Percentiles rank a stretch among this genome's conserved stretches.
Conservation (phyloP, 2,888 invertebrate species). For the Digitonthophagus gazella region DNA sequence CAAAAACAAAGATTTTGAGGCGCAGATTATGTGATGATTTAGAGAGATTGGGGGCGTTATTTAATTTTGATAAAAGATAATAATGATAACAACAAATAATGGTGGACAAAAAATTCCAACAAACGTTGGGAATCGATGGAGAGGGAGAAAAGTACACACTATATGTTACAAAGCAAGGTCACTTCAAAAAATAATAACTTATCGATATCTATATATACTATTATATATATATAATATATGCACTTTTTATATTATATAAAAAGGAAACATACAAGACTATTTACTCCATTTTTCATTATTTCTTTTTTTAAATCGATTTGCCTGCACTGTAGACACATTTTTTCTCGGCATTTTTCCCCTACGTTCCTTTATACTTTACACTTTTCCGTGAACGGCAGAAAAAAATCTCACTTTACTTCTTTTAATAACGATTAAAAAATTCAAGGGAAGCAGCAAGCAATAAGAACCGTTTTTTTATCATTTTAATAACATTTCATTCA, state of each 20-base stretch:
- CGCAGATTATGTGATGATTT: too few relatives aligned
- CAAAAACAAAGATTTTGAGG: too few relatives aligned
- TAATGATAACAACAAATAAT: slow-evolving; percentile 30
- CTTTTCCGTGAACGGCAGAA: slow-evolving; percentile 18
- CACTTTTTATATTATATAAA: slow-evolving; percentile 44
- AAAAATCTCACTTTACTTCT: slow-evolving; percentile 18
- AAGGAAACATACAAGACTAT: slow-evolving; percentile 47
- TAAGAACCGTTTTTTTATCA: slow-evolving; percentile 28
- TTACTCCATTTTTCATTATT: background rate
- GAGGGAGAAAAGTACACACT: slow-evolving; percentile 45
- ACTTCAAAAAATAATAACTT: slow-evolving; percentile 61
- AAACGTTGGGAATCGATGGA: slow-evolving; percentile 36
- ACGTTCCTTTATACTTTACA: slow-evolving; percentile 28
- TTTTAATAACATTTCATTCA: slow-evolving; percentile 6
- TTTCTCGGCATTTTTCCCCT: background rate
- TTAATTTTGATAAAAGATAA: too few relatives aligned
- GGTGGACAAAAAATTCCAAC: slow-evolving; percentile 22
- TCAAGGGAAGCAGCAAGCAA: slow-evolving; percentile 36
- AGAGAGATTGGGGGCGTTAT: too few relatives aligned
- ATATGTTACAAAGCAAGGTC: slow-evolving; percentile 61
- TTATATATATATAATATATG: slow-evolving; percentile 38
- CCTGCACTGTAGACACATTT: slow-evolving; percentile 35
- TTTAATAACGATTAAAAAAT: slow-evolving; percentile 23
- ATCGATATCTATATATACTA: slow-evolving; percentile 52
- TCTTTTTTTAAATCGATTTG: slow-evolving; percentile 32